Conservation (phyloP, 2,888 invertebrate species). For the Cephus nigrinus region DNA sequence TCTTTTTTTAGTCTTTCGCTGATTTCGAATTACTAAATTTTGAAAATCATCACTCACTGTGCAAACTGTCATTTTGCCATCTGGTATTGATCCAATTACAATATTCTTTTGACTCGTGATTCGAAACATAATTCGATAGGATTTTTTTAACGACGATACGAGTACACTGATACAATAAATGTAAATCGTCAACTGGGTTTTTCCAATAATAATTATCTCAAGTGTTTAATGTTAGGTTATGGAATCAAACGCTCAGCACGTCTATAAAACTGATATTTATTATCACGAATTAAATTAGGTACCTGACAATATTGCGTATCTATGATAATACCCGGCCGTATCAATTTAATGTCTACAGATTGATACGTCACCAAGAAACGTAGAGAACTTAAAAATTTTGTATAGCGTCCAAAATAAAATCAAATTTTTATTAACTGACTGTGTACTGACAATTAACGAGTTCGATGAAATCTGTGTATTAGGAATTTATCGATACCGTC, state of each 20-base stretch:
- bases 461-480: too few species aligned
- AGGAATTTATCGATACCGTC: too few species aligned
- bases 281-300: background rate
- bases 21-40: background rate
- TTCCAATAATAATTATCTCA: background rate
- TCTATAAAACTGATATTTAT: background rate
- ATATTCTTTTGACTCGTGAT: background rate
- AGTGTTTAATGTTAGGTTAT: background rate
- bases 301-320: background rate
- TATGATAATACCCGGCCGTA: background rate
- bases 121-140: background rate
- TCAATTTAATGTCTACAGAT: background rate
- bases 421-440: background rate
- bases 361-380: background rate
- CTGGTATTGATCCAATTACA: background rate
- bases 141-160: background rate
- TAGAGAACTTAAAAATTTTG: background rate
- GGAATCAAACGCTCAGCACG: background rate
- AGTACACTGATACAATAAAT: background rate
- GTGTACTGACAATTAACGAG: background rate
- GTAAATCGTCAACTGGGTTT: background rate
- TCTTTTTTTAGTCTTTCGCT: background rate
- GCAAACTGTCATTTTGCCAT: background rate
- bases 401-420: background rate
- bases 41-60: background rate